phyloP scores from a whole-genome alignment of 2,113 vertebrate species.

The Heteronetta atricapilla region DNA sequence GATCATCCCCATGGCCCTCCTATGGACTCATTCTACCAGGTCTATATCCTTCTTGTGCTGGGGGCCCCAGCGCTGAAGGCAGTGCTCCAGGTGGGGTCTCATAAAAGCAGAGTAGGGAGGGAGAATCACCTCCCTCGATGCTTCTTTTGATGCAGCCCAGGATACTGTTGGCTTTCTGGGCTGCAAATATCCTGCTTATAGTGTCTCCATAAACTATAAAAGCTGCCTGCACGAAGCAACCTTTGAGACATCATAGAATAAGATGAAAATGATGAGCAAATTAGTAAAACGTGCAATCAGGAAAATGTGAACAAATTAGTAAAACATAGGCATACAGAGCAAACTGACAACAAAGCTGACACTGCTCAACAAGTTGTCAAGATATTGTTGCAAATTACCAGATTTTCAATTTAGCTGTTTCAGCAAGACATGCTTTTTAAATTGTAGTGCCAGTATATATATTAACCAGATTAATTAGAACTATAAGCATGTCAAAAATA shows the following conservation, averaged over 20 bases:
- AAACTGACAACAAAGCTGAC: not conserved
- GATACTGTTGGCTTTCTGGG: too few species aligned
- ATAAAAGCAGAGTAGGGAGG: too few species aligned
- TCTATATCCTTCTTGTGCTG: too few species aligned
- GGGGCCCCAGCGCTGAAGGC: too few species aligned
- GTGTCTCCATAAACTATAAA: not conserved
- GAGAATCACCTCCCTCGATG: too few species aligned
- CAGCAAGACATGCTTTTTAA: not conserved
- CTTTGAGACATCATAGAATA: not conserved
- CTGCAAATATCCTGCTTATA: not conserved
- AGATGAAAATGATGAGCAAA: not conserved
- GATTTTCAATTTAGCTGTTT: not conserved
- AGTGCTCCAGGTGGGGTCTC: too few species aligned
- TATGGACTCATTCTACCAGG: too few species aligned
- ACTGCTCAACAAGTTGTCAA: not conserved
- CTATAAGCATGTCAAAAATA: not conserved
- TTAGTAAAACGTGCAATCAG: not conserved
- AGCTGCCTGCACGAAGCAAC: not conserved
- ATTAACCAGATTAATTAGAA: not conserved
- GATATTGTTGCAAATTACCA: not conserved
- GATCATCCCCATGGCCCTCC: too few species aligned
- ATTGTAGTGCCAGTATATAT: not conserved
- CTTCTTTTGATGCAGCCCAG: too few species aligned
- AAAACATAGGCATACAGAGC: not conserved
- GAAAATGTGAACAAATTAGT: not conserved